Evolutionary conservation across 2,797 vertebrate species (phyloP).

Genomic region (Sphenodon punctatus): DNA sequence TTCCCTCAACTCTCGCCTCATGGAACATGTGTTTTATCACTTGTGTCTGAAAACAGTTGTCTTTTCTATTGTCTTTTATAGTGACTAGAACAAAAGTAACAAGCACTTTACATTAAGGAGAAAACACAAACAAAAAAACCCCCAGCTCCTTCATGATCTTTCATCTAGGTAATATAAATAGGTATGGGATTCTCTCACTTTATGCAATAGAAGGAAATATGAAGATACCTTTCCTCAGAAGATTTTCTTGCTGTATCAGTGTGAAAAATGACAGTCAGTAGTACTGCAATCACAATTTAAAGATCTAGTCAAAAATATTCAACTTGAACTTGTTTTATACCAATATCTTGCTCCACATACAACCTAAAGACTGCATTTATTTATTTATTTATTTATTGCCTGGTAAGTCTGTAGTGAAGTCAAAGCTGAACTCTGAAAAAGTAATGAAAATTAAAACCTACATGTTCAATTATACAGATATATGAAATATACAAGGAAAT

Average conservation of each 20-base stretch:
- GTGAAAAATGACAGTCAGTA: not conserved
- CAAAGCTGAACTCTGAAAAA: not conserved
- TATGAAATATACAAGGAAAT: not conserved
- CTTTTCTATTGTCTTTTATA: not conserved
- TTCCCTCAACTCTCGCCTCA: not conserved
- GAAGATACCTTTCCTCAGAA: not conserved
- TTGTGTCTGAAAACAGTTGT: not conserved
- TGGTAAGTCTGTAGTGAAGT: too few relatives aligned
- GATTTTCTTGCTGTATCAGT: not conserved
- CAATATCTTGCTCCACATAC: not conserved
- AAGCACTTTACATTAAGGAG: not conserved
- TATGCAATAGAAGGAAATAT: not conserved
- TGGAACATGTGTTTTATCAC: not conserved
- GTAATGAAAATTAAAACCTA: not conserved
- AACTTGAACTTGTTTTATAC: not conserved
- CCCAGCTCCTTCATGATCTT: not conserved
- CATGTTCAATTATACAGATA: not conserved
- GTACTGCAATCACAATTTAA: not conserved
- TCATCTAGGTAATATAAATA: not conserved
- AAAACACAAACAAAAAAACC: slow-evolving; percentile 14
- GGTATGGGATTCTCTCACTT: not conserved
- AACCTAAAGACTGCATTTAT: not conserved
- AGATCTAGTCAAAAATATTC: not conserved
- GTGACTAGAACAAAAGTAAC: not conserved
- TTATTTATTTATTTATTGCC: not conserved